Conservation (phyloP, 2,113 vertebrate genomes). For the human (Homo sapiens) region GRCh38 chr6:148080501-148081000, state of each 20-base stretch:
- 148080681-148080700: neutral
- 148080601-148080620: neutral
- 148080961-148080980: neutral
- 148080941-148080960: neutral
- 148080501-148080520: slow-evolving; percentile 49
- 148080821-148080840: neutral
- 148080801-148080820: neutral
- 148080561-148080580: neutral
- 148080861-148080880: slow-evolving; percentile 24
- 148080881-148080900: neutral
- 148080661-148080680: neutral
- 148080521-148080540: slow-evolving; percentile 12
- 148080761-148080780: neutral
- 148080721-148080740: slow-evolving; percentile 4
- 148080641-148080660: slow-evolving; percentile 27
- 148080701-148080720: neutral
- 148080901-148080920: neutral
- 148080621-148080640: neutral
- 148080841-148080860: neutral
- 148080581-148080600: slow-evolving; percentile 3
- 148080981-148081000: slow-evolving; percentile 15
- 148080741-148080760: neutral
- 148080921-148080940: neutral
- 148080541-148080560: neutral
- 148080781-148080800: slow-evolving; percentile 1